A percentile compares a stretch with the other conserved stretches of the same genome.
Evolutionary conservation across 2,113 vertebrate genomes (phyloP).

Genomic region (Casuarius casuarius): DNA sequence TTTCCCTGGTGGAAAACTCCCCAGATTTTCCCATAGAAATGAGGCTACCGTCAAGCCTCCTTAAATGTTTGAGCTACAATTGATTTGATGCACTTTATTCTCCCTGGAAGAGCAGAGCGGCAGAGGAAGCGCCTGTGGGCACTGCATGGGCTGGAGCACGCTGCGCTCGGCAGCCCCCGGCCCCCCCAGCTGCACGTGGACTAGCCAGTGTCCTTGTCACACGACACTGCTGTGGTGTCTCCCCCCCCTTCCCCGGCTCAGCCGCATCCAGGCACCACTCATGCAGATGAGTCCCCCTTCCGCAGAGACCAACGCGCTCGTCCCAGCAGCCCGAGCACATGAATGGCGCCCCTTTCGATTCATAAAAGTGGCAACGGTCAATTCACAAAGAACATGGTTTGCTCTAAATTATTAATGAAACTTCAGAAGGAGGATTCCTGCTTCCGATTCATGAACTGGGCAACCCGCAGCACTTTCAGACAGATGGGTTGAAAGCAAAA

Average conservation of each 20-base stretch:
- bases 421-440: neutral
- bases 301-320: neutral
- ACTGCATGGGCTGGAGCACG: neutral
- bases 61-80: neutral
- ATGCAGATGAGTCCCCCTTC: neutral
- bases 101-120: neutral
- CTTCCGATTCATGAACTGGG: neutral
- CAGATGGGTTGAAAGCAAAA: neutral
- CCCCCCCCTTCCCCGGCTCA: neutral
- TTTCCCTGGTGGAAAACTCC: neutral
- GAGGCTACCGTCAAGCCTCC: neutral
- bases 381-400: neutral
- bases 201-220: conserved; percentile 9
- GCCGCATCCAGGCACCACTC: neutral
- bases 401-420: neutral
- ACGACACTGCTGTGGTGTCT: neutral
- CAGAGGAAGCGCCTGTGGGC: neutral
- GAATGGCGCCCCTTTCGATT: neutral
- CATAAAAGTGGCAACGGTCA: neutral
- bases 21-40: neutral
- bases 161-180: neutral
- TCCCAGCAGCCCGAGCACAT: neutral
- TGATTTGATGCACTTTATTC: neutral
- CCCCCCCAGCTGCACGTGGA: neutral
- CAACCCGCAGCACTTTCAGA: too few species aligned